Evolutionary conservation across 2,113 vertebrate species (phyloP).

Genomic region (Entomyzon cyanotis): DNA sequence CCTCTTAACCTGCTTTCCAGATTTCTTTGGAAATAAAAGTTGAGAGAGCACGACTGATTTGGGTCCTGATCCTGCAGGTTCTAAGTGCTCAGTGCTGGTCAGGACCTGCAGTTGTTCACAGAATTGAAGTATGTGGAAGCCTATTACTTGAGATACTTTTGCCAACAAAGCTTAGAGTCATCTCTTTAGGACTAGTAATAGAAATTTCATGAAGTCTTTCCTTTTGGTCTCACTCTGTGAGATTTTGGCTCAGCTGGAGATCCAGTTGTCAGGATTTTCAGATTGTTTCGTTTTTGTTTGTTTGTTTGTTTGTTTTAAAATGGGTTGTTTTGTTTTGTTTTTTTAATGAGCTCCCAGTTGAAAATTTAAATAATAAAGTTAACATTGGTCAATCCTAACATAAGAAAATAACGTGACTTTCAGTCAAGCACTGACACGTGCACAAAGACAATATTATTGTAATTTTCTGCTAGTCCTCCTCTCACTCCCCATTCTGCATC

Average conservation of each 20-base stretch:
- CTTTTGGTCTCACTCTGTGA: background rate
- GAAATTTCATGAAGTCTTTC: background rate
- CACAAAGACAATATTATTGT: background rate
- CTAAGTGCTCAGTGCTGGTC: background rate
- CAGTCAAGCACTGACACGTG: background rate
- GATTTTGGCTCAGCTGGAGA: background rate
- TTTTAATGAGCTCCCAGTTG: background rate
- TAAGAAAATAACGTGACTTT: background rate
- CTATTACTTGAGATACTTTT: background rate
- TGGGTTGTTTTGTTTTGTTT: background rate
- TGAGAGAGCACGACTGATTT: background rate
- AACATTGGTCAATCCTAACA: background rate
- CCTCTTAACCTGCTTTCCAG: constrained; percentile 22
- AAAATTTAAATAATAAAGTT: background rate
- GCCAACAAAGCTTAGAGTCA: background rate
- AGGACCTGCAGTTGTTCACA: background rate
- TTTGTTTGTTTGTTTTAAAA: background rate
- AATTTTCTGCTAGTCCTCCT: background rate
- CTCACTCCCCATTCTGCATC: background rate
- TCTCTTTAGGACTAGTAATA: background rate
- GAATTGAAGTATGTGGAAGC: background rate
- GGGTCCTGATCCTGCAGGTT: background rate
- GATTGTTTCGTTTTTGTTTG: background rate
- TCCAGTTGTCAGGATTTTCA: background rate
- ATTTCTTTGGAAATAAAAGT: background rate